Evolutionary conservation across 2,888 invertebrate species (phyloP), one percentile per base, ranked within the genome.

Genomic region (Crepidodera aurea): DNA sequence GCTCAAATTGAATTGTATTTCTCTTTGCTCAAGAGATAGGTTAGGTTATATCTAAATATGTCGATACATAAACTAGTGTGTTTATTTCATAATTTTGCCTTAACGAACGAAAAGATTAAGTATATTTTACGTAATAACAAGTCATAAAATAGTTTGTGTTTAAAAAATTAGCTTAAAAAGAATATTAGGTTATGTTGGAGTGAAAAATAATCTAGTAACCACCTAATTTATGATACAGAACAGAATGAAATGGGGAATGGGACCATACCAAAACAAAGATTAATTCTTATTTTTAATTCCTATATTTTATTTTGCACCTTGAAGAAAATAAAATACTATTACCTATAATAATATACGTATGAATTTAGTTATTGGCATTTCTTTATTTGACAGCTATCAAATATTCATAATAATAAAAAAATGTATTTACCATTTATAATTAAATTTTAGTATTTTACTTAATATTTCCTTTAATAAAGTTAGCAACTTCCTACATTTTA

Each of bases 201-300:
- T 42, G 42, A 42, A 18, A 42, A 42, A 42, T 42, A 42, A 42
- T 39, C 42, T 42, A 42, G 42, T 42, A 42, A 42, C 42, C n/a
- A 16, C 42, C 42, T 42, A 42, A 42, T 42, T 42, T 8, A 29
- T 13, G 42, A 42, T 15, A 42, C 16, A 7, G 39, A 16, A n/a
- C 7, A 39, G 16, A 39, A n/a, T 12, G 39, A 39, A 39, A 39
- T 12, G 39, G n/a, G 39, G 22, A 22, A 22, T 22, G 22, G 22
- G 22, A 22, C 22, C n/a, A n/a, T n/a, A n/a, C n/a, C n/a, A n/a
- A n/a, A n/a, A n/a, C n/a, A n/a, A n/a, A n/a, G n/a, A n/a, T n/a
- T n/a, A n/a, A n/a, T n/a, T n/a, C n/a, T n/a, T n/a, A n/a, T n/a
- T n/a, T n/a, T n/a, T n/a, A n/a, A n/a, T n/a, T n/a, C n/a, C n/a